Evolutionary conservation across 2,888 invertebrate genomes (phyloP).

Genomic region (Agrochola lota): DNA sequence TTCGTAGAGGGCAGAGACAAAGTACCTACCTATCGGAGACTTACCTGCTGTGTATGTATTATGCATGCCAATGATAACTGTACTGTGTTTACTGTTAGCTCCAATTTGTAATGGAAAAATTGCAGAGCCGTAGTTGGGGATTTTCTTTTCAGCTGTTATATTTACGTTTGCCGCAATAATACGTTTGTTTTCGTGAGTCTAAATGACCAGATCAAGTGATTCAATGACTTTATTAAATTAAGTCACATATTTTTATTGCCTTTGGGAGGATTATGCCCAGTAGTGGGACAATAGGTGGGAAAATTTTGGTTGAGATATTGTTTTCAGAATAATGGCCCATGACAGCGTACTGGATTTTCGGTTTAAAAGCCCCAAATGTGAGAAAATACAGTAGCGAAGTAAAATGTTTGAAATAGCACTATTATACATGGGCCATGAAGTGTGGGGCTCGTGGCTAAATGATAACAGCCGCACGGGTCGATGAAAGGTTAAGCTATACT

Average conservation of each 20-base stretch:
- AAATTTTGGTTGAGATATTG: neutral
- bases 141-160: neutral
- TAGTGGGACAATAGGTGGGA: no score
- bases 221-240: neutral
- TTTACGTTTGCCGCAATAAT: neutral
- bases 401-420: neutral
- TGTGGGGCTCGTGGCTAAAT: no score
- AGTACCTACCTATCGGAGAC: neutral
- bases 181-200: neutral
- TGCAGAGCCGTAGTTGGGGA: neutral
- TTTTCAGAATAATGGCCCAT: neutral
- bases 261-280: no score
- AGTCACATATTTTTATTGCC: neutral
- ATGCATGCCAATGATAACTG: slow-evolving; percentile 11
- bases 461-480: no score
- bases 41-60: slow-evolving; percentile 24
- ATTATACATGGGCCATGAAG: neutral
- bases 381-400: neutral
- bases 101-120: slow-evolving; percentile 11
- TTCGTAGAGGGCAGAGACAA: slow-evolving; percentile 26
- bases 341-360: neutral
- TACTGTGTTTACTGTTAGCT: neutral
- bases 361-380: neutral
- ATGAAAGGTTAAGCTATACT: no score
- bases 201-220: neutral